phyloP scores from a whole-genome alignment of 2,888 invertebrate genomes.

The Andrena minutula region DNA sequence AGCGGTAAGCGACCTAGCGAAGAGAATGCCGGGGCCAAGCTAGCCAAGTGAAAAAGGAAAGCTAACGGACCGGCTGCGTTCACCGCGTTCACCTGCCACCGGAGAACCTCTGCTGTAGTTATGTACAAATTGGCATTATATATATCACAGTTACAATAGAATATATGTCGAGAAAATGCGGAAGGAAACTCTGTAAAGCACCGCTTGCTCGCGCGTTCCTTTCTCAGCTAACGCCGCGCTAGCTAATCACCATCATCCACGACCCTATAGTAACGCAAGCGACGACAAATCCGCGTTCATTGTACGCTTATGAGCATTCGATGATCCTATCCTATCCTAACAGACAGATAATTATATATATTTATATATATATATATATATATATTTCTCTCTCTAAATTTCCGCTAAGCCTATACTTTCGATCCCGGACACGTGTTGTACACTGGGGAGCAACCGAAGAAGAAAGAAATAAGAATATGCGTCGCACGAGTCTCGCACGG shows the following conservation, averaged over 20 bases:
- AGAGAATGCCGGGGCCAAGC: slow-evolving; percentile 19
- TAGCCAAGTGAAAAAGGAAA: not conserved
- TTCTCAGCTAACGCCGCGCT: slow-evolving; percentile 26
- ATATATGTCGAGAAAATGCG: slow-evolving; percentile 70
- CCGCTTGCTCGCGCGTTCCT: slow-evolving; percentile 33
- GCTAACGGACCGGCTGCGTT: slow-evolving; percentile 16
- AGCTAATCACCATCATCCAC: not conserved
- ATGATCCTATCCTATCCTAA: slow-evolving; percentile 49
- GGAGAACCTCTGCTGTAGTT: slow-evolving; percentile 42
- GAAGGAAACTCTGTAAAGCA: slow-evolving; percentile 69
- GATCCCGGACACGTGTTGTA: slow-evolving; percentile 59
- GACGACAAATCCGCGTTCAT: slow-evolving; percentile 26
- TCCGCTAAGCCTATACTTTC: slow-evolving; percentile 71
- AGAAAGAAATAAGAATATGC: not conserved
- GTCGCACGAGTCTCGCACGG: not conserved
- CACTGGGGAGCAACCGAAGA: not conserved
- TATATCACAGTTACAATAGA: slow-evolving; percentile 80
- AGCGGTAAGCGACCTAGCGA: slow-evolving; percentile 34
- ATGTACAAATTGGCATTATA: slow-evolving; percentile 75
- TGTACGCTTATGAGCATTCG: slow-evolving; percentile 49
- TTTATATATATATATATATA: not conserved
- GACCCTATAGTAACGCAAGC: slow-evolving; percentile 32
- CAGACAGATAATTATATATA: slow-evolving; percentile 18
- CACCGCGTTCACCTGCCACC: slow-evolving; percentile 19
- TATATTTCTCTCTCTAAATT: slow-evolving; percentile 15